Evolutionary conservation across 2,797 vertebrate species (phyloP).

Genomic region (Vespertilio murinus): DNA sequence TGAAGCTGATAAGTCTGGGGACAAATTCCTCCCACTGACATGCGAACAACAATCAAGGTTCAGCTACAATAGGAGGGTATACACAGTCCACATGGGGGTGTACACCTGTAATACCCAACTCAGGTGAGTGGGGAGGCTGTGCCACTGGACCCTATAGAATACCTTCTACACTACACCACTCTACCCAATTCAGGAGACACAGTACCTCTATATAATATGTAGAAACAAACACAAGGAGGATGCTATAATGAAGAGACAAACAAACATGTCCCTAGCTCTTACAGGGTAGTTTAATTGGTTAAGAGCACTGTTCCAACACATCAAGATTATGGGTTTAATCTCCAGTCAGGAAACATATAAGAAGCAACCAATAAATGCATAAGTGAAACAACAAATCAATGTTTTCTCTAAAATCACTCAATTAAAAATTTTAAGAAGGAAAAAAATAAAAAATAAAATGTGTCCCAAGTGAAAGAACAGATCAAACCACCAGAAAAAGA

Average conservation of each 20-base stretch:
- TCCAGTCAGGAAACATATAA: not conserved
- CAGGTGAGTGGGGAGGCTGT: not conserved
- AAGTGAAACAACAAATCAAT: not conserved
- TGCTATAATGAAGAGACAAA: not conserved
- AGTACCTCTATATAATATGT: not conserved
- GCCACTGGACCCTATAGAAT: not conserved
- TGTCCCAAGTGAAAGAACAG: not conserved
- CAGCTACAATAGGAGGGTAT: not conserved
- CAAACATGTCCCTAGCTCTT: not conserved
- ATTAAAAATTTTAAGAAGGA: too few relatives aligned
- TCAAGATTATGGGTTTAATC: not conserved
- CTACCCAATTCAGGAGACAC: not conserved
- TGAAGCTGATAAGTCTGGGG: not conserved
- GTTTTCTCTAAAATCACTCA: not conserved
- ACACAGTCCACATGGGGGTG: not conserved
- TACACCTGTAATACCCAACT: not conserved
- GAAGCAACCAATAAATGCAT: not conserved
- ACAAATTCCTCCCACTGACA: not conserved
- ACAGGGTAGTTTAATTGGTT: not conserved
- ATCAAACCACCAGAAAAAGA: not conserved
- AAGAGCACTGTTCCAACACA: not conserved
- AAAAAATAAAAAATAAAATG: not conserved
- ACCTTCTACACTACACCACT: not conserved
- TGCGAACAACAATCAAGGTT: not conserved
- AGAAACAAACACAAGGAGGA: not conserved